These are phyloP conservation scores for Drosophila gunungcola DNA, from an alignment of 1,140 invertebrate genomes.

Conservation along the genomic window DNA sequence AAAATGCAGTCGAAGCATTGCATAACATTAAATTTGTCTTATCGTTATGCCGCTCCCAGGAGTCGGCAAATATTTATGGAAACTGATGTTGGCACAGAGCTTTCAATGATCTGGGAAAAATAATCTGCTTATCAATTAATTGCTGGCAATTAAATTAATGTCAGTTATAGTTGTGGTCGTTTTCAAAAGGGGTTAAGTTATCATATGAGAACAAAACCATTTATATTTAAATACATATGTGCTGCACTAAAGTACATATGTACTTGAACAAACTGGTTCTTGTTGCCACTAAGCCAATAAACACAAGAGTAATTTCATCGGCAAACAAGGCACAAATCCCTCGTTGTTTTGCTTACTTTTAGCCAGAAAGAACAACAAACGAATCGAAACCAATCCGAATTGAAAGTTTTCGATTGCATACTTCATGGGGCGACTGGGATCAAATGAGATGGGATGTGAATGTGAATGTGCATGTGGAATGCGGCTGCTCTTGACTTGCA, in stretches of 20 bases:
- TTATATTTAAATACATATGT: background rate
- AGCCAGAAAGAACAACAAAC: constrained; percentile 43
- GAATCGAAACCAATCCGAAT: constrained; percentile 37
- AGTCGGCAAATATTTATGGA: constrained; percentile 25
- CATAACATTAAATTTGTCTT: constrained; percentile 39
- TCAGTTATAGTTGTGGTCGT: background rate
- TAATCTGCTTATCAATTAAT: constrained; percentile 16
- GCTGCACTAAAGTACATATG: background rate
- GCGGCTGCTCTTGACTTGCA: constrained; percentile 73
- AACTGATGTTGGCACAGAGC: constrained; percentile 1
- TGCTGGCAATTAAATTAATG: background rate
- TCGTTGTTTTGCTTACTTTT: constrained; percentile 46
- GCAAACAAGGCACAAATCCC: constrained; percentile 54
- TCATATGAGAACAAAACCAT: background rate
- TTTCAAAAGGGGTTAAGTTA: background rate
- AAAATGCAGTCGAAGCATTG: constrained; percentile 46
- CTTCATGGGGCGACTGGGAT: constrained; percentile 17
- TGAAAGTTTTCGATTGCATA: constrained; percentile 38
- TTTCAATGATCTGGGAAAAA: constrained; percentile 7
- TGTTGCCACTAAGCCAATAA: constrained; percentile 33
- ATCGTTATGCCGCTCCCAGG: background rate
- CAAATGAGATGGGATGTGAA: background rate
- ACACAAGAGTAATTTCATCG: constrained; percentile 64
- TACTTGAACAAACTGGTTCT: background rate
- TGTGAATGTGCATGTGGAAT: constrained; percentile 17